Conservation (phyloP, 2,113 vertebrate genomes). For the Grammomys dolichurus region DNA sequence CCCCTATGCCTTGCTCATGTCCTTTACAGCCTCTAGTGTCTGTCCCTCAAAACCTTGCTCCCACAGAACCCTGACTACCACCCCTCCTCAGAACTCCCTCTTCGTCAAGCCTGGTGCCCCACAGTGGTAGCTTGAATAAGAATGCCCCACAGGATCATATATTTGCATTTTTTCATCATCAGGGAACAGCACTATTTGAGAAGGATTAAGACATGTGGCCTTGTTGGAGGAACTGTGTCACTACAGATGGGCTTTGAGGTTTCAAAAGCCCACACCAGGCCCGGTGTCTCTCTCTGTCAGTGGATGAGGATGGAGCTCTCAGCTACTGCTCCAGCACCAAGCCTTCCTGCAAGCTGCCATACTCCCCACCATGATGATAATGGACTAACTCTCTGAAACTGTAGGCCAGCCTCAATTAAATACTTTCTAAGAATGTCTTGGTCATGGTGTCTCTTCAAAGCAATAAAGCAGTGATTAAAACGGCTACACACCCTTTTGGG, state of each 20-base stretch:
- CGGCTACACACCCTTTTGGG: not conserved
- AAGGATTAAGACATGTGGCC: not conserved
- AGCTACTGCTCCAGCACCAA: not conserved
- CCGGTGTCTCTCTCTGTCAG: not conserved
- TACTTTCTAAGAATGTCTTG: not conserved
- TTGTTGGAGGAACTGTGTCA: not conserved
- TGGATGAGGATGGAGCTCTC: not conserved
- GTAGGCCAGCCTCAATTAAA: not conserved
- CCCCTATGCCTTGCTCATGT: not conserved
- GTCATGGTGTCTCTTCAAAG: not conserved
- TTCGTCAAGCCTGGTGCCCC: too few relatives aligned
- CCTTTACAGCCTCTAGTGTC: not conserved
- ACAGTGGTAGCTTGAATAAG: not conserved
- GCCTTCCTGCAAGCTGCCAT: not conserved
- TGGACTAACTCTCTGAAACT: not conserved
- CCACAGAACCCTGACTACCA: not conserved
- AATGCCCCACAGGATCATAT: not conserved
- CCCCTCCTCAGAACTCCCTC: not conserved
- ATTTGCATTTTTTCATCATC: not conserved
- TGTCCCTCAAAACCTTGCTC: not conserved
- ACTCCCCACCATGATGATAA: not conserved
- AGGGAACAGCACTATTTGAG: not conserved
- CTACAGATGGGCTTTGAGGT: not conserved
- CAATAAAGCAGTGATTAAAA: not conserved
- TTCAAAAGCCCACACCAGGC: not conserved